Evolutionary conservation across 2,113 vertebrate species (phyloP).

Genomic region (Grallaria varia): DNA sequence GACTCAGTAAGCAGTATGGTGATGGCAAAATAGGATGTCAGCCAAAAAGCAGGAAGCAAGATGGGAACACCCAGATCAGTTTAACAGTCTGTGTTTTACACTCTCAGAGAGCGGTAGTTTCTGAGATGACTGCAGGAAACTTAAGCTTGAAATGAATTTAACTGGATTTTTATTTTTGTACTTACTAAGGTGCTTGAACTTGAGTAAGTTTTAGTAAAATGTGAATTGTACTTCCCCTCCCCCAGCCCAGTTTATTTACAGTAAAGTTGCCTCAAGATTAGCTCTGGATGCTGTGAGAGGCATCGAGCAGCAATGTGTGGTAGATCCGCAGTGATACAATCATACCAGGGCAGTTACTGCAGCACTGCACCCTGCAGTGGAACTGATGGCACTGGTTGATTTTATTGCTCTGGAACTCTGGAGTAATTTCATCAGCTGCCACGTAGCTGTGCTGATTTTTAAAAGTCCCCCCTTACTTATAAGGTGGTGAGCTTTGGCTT

Average conservation of each 20-base stretch:
- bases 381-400: not conserved
- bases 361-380: not conserved
- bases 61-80: constrained; percentile 63
- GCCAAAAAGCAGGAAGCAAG: constrained; percentile 51
- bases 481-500: not conserved
- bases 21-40: constrained; percentile 58
- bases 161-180: not conserved
- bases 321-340: not conserved
- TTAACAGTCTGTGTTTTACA: not conserved
- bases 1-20: constrained; percentile 47
- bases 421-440: not conserved
- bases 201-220: not conserved
- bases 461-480: not conserved
- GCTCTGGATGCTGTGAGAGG: not conserved
- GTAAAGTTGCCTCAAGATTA: not conserved
- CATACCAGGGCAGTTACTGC: not conserved
- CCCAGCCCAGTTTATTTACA: not conserved
- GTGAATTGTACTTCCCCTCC: not conserved
- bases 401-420: not conserved
- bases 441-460: not conserved
- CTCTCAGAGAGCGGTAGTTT: not conserved
- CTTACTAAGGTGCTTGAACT: not conserved
- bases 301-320: accelerated
- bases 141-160: not conserved
- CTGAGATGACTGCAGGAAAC: not conserved